Percentiles rank a stretch among this genome's conserved stretches.
These are phyloP conservation scores for Nymphicus hollandicus DNA, from an alignment of 2,113 vertebrate genomes.

Conservation along the genomic window DNA sequence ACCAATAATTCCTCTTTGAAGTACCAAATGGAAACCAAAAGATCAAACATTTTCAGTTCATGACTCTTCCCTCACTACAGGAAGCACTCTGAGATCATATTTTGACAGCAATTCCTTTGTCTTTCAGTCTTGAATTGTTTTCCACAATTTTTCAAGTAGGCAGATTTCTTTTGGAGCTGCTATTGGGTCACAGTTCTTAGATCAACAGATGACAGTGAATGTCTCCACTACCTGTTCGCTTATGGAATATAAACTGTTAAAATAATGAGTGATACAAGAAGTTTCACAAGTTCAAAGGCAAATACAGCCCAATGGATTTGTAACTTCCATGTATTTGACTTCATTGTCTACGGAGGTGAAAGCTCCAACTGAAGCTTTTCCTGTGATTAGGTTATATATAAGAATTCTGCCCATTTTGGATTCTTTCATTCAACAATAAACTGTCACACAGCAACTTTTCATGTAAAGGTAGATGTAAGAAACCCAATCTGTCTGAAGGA, in stretches of 20 bases:
- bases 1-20: constrained; percentile 54
- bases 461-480: neutral
- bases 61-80: constrained; percentile 8
- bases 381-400: neutral
- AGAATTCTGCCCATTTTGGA: neutral
- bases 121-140: neutral
- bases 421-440: neutral
- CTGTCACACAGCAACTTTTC: neutral
- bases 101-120: constrained; percentile 10
- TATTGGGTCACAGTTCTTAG: neutral
- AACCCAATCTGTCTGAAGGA: neutral
- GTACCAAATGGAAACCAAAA: constrained; percentile 46
- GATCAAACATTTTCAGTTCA: constrained; percentile 43
- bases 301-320: neutral
- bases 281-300: neutral
- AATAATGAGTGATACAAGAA: neutral
- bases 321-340: neutral
- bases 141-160: neutral
- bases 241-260: neutral
- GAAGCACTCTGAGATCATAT: neutral
- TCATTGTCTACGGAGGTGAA: neutral
- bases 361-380: neutral
- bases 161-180: neutral
- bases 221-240: neutral
- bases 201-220: neutral